Evolutionary conservation across 2,797 vertebrate genomes (phyloP).

Genomic region (Syngnathus rostellatus): DNA sequence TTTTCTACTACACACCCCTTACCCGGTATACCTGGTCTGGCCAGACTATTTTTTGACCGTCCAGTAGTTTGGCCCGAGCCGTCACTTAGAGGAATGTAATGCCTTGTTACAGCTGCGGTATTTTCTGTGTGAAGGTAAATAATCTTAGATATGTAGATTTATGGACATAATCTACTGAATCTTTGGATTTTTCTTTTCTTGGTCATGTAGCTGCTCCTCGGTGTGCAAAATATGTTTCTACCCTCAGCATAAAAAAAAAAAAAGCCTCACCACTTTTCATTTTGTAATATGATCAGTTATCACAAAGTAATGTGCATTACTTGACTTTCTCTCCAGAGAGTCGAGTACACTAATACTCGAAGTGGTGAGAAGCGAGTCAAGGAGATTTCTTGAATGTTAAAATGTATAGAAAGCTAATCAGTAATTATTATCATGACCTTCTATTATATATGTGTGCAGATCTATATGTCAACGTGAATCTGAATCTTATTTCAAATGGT

Average conservation of each 20-base stretch:
- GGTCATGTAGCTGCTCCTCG: constrained; percentile 82
- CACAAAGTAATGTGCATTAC: constrained; percentile 54
- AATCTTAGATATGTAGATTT: constrained; percentile 77
- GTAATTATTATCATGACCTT: constrained; percentile 69
- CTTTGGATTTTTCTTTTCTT: constrained; percentile 63
- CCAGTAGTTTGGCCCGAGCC: constrained; percentile 49
- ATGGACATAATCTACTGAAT: constrained; percentile 70
- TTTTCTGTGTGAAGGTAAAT: constrained; percentile 65
- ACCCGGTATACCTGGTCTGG: constrained; percentile 36
- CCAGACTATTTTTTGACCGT: constrained; percentile 39
- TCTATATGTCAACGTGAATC: constrained; percentile 72
- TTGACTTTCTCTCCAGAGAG: constrained; percentile 34
- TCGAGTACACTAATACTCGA: constrained; percentile 72
- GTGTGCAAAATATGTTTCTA: constrained; percentile 73
- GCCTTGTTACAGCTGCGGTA: constrained; percentile 74
- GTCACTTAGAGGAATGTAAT: constrained; percentile 65
- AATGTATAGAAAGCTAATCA: constrained; percentile 68
- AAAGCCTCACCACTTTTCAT: constrained; percentile 33
- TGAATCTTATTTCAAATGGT: constrained; percentile 56
- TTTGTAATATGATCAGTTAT: constrained; percentile 67
- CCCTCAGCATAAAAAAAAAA: constrained; percentile 41
- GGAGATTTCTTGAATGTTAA: constrained; percentile 64
- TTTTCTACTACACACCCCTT: constrained; percentile 46
- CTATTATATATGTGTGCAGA: constrained; percentile 73
- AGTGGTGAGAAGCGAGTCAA: constrained; percentile 58